These are phyloP conservation scores for Chromobotia macracanthus DNA, from an alignment of 2,797 vertebrate genomes.

Conservation along the genomic window DNA sequence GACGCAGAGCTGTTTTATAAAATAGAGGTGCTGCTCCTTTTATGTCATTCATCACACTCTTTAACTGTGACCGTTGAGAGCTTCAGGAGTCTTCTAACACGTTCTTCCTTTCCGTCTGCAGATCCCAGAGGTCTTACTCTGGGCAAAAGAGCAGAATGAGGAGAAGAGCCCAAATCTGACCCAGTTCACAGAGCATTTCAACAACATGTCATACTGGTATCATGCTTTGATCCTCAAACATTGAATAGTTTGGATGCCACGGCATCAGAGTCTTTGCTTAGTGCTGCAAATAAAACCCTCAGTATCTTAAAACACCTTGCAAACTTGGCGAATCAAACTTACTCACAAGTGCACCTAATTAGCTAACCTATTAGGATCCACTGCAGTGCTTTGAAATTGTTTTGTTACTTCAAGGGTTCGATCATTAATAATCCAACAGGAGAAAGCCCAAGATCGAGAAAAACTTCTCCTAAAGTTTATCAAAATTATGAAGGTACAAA, in stretches of 20 bases:
- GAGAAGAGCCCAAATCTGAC: slow-evolving; percentile 99
- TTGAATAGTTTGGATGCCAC: no score
- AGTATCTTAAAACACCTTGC: no score
- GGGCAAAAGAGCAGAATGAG: slow-evolving; percentile 99
- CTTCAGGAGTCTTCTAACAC: slow-evolving; percentile 67
- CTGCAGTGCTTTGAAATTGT: no score
- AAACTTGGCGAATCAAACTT: no score
- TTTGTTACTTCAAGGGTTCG: slow-evolving; percentile 82
- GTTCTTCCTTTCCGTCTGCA: slow-evolving; percentile 64
- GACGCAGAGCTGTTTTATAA: slow-evolving; percentile 98
- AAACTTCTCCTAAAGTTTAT: slow-evolving; percentile 91
- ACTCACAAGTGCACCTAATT: no score
- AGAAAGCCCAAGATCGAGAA: slow-evolving; percentile 91
- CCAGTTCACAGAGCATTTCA: slow-evolving; percentile 97
- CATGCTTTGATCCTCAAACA: background rate
- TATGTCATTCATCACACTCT: slow-evolving; percentile 89
- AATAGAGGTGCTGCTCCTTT: slow-evolving; percentile 89
- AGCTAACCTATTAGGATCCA: no score
- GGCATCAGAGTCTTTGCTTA: no score
- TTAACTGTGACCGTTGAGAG: slow-evolving; percentile 65
- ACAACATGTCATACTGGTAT: slow-evolving; percentile 81
- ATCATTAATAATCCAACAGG: slow-evolving; percentile 91
- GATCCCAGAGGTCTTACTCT: slow-evolving; percentile 98
- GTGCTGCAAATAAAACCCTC: no score
- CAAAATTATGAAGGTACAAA: slow-evolving; percentile 93